These are phyloP conservation scores for Aphidius gifuensis DNA, from an alignment of 1,140 invertebrate species.

Conservation along the genomic window DNA sequence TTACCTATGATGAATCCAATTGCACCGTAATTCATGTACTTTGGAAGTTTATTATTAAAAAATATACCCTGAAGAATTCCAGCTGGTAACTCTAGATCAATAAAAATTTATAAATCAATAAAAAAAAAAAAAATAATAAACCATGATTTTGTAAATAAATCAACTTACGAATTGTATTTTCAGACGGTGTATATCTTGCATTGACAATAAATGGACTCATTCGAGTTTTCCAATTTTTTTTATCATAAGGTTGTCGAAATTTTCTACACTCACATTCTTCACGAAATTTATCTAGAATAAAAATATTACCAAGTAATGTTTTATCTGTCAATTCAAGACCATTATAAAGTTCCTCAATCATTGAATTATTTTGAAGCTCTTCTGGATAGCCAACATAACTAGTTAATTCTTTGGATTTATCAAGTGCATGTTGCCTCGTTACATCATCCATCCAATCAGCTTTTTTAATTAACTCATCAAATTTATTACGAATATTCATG, in stretches of 20 bases:
- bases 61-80: slow-evolving; percentile 88
- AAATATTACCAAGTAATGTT: slow-evolving; percentile 70
- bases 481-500: slow-evolving; percentile 68
- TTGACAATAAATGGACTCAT: slow-evolving; percentile 77
- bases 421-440: slow-evolving; percentile 68
- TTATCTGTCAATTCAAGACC: slow-evolving; percentile 68
- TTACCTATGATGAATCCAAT: slow-evolving; percentile 80
- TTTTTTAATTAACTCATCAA: slow-evolving; percentile 49
- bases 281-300: slow-evolving; percentile 72
- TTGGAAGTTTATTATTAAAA: slow-evolving; percentile 77
- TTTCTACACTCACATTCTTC: slow-evolving; percentile 75
- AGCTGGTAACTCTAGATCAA: slow-evolving; percentile 76
- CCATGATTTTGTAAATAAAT: slow-evolving; percentile 33
- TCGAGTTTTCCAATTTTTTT: slow-evolving; percentile 78
- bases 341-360: slow-evolving; percentile 74
- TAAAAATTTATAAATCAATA: no score
- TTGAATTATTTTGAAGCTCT: slow-evolving; percentile 72
- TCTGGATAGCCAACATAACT: slow-evolving; percentile 80
- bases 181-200: slow-evolving; percentile 78
- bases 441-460: slow-evolving; percentile 87
- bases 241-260: slow-evolving; percentile 75
- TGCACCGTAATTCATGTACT: slow-evolving; percentile 89
- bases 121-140: slow-evolving; percentile 15
- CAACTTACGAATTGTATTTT: slow-evolving; percentile 78
- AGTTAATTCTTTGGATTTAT: slow-evolving; percentile 72